phyloP scores from a whole-genome alignment of 2,797 vertebrate species.

The Mus minutoides region DNA sequence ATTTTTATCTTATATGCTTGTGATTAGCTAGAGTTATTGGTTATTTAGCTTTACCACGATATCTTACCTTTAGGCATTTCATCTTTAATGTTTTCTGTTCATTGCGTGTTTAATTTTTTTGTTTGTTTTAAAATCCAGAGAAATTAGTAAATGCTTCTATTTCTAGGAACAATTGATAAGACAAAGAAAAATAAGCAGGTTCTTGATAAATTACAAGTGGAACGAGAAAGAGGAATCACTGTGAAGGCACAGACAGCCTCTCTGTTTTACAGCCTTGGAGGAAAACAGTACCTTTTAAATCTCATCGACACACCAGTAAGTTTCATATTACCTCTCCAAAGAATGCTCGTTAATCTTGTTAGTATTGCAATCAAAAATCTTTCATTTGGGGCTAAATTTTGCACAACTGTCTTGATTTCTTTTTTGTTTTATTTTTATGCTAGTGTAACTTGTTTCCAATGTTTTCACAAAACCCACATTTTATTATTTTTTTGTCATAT shows the following conservation, averaged over 20 bases:
- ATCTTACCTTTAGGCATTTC: conserved; percentile 5
- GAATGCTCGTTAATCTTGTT: conserved; percentile 12
- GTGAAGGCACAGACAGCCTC: conserved; percentile 98
- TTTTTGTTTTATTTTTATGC: background rate
- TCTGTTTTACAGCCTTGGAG: conserved; percentile 91
- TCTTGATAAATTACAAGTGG: conserved; percentile 98
- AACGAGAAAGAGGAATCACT: conserved; percentile 97
- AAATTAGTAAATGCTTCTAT: conserved; percentile 38
- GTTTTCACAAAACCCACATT: background rate
- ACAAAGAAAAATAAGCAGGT: conserved; percentile 95
- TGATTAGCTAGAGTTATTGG: background rate
- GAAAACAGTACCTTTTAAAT: conserved; percentile 94
- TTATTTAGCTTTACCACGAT: background rate
- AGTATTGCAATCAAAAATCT: background rate
- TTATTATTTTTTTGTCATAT: background rate
- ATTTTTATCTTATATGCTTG: conserved; percentile 41
- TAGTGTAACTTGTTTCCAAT: conserved; percentile 29
- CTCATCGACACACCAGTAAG: conserved; percentile 98
- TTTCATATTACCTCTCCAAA: conserved; percentile 45
- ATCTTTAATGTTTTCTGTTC: background rate
- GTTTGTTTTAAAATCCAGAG: background rate
- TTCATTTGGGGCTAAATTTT: conserved; percentile 39
- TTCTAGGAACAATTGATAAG: conserved; percentile 94
- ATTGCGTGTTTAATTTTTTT: background rate
- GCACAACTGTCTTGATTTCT: background rate